A percentile compares a stretch with the other conserved stretches of the same genome.
These are phyloP conservation scores for Tigriopus californicus DNA, from an alignment of 2,888 invertebrate species.

Conservation along the genomic window DNA sequence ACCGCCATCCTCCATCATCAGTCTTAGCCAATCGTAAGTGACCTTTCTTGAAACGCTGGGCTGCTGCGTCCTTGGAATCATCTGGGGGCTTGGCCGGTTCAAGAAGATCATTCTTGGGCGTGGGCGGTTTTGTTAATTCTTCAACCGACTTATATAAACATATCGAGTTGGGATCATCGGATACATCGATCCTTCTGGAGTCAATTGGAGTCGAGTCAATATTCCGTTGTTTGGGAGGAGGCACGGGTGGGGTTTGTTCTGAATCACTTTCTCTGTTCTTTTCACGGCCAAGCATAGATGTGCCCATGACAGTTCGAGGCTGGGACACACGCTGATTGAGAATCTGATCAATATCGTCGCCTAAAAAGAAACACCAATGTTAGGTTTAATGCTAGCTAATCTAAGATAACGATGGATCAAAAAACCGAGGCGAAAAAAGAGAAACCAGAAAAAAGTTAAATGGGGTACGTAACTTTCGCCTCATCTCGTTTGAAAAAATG, in stretches of 20 bases:
- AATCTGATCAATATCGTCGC: background rate
- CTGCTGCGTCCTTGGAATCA: background rate
- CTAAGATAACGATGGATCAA: no score
- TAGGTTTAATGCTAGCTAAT: background rate
- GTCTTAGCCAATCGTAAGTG: background rate
- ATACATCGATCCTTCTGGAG: background rate
- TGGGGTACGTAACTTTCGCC: no score
- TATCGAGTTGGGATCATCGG: background rate
- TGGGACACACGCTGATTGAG: background rate
- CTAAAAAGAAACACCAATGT: background rate
- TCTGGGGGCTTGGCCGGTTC: slow-evolving; percentile 6
- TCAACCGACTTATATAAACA: background rate
- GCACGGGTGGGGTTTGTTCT: background rate
- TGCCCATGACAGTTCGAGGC: slow-evolving; percentile 3
- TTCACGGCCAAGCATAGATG: background rate
- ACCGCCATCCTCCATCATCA: slow-evolving; percentile 4
- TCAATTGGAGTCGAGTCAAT: background rate
- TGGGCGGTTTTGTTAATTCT: background rate
- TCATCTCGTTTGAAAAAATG: no score
- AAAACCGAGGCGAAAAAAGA: no score
- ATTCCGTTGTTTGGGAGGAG: slow-evolving; percentile 4
- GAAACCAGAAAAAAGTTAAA: no score
- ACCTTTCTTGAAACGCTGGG: slow-evolving; percentile 13
- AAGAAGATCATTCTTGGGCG: background rate
- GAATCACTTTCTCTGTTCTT: background rate